Conservation (phyloP, 2,113 vertebrate species). For the Rissa tridactyla region DNA sequence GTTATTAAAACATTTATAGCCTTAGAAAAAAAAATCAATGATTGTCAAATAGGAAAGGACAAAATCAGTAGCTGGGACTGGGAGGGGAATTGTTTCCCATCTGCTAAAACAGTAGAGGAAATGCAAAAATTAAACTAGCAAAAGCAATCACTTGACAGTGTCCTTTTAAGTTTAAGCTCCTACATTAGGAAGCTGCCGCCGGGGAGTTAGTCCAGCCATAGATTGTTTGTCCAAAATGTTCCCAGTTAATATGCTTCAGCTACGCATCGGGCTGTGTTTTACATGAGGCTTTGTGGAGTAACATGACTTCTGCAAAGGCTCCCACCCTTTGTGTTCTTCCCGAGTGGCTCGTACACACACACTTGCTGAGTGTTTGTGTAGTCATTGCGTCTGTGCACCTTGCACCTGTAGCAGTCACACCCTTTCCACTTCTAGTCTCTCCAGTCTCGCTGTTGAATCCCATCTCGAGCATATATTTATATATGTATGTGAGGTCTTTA, state of each 20-base stretch:
- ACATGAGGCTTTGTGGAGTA: neutral
- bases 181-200: neutral
- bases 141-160: neutral
- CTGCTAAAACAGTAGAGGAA: constrained; percentile 14
- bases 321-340: neutral
- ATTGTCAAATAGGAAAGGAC: constrained; percentile 54
- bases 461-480: constrained; percentile 20
- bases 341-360: fast-evolving
- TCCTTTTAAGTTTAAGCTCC: constrained; percentile 24
- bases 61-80: constrained; percentile 35
- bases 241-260: neutral
- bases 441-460: neutral
- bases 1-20: constrained; percentile 68
- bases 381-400: neutral
- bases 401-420: neutral
- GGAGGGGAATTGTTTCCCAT: constrained; percentile 34
- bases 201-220: neutral
- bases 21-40: constrained; percentile 43
- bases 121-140: constrained; percentile 52
- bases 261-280: neutral
- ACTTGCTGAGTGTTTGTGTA: neutral
- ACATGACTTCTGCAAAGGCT: neutral
- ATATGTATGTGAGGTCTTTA: constrained; percentile 48
- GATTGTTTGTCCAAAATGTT: neutral
- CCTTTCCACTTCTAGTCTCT: neutral